Evolutionary conservation across 1,140 invertebrate species (phyloP).

Genomic region (Diuraphis noxia): DNA sequence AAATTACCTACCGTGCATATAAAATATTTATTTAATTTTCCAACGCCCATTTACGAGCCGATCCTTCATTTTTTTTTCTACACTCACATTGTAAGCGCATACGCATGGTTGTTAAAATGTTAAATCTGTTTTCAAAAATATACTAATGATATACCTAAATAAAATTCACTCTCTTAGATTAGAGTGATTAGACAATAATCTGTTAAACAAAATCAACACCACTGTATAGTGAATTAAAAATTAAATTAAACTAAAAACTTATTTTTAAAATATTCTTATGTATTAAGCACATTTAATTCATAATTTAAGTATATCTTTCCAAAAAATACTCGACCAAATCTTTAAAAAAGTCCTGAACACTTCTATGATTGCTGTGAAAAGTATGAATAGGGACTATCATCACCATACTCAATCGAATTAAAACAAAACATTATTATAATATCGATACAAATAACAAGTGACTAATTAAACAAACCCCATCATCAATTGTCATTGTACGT

Average conservation of each 20-base stretch:
- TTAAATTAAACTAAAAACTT: too few species aligned
- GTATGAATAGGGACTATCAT: neutral
- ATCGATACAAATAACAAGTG: neutral
- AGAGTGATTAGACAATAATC: neutral
- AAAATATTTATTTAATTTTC: neutral
- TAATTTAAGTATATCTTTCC: too few species aligned
- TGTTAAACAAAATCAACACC: neutral
- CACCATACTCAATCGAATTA: neutral
- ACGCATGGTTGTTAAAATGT: neutral
- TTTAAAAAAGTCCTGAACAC: too few species aligned
- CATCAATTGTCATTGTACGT: neutral
- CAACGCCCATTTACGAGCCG: neutral
- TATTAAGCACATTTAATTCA: too few species aligned
- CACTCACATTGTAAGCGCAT: neutral
- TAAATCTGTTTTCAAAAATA: neutral
- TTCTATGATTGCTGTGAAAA: neutral
- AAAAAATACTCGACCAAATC: too few species aligned
- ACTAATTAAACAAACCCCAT: neutral
- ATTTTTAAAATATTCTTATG: too few species aligned
- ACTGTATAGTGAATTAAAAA: neutral
- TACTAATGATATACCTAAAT: neutral
- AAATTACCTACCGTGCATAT: neutral
- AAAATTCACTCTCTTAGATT: neutral
- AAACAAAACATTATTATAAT: neutral
- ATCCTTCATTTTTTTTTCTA: neutral